Percentiles rank a stretch among this genome's conserved stretches.
Conservation (phyloP, 2,113 vertebrate genomes). For the Triplophysa tibetana region DNA sequence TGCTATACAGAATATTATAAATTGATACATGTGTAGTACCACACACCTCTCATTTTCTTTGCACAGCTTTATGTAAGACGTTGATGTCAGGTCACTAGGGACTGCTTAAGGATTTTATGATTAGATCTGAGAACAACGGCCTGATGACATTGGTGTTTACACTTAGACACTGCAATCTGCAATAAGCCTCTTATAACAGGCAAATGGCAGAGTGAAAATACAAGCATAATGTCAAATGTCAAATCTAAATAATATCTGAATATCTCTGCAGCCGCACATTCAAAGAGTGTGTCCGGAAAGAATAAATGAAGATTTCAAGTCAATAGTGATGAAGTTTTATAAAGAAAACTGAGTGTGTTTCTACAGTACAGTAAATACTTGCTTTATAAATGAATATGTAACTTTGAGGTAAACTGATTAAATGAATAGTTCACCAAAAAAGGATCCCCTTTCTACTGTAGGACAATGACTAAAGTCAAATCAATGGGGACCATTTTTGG, state of each 20-base stretch:
- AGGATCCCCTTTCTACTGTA: too few relatives aligned
- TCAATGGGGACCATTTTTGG: too few relatives aligned
- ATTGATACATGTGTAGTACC: too few relatives aligned
- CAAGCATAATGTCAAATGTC: constrained; percentile 20
- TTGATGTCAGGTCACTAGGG: constrained; percentile 51
- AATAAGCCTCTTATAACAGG: constrained; percentile 32
- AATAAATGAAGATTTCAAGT: background rate
- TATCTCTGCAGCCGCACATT: constrained; percentile 20
- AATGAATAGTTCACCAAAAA: background rate
- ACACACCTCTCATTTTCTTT: background rate
- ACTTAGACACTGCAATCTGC: constrained; percentile 2
- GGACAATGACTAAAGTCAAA: too few relatives aligned
- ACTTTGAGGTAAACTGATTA: constrained; percentile 2
- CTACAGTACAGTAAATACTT: too few relatives aligned
- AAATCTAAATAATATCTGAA: constrained; percentile 19
- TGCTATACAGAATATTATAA: too few relatives aligned
- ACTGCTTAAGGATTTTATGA: constrained; percentile 49
- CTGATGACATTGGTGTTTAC: background rate
- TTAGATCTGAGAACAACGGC: constrained; percentile 40
- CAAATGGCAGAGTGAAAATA: constrained; percentile 14
- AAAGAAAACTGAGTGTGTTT: background rate
- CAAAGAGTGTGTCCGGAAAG: background rate
- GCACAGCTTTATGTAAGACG: constrained; percentile 53
- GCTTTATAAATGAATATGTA: too few relatives aligned
- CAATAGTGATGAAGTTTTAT: background rate